Base-by-base conservation (phyloP, 2,888 invertebrate genomes). In the Metallyticus violacea region DNA sequence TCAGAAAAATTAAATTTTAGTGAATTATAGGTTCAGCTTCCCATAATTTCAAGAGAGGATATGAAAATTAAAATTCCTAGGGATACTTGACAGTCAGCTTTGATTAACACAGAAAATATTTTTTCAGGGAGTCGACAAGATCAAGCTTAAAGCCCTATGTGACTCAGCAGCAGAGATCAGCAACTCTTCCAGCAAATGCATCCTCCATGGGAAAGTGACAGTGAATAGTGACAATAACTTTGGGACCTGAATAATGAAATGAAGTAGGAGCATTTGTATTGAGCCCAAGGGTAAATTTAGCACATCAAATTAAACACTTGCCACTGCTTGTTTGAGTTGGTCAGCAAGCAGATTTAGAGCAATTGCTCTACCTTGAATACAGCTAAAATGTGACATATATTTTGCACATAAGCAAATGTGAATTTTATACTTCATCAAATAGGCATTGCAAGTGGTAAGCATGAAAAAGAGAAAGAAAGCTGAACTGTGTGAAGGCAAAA, bases 121-220 rank as follows among this genome's bases (percentile, higher is more conserved):
- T 88, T 92, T 93, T 78, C 93, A 96, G 96, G 92, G 96, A 96
- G 91, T 96, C 96, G 77, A 96, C 96, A 91, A 94, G 96, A 90
- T 96, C 96, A 89, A 95, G 95, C 91, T 92, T 96, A 91, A 96
- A 96, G 93, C 94, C 95, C 91, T 93, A 95, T 92, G 94, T 94
- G 91, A 94, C 94, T 89, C 92, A 93, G 88, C 94, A 95, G 92
- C 97, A 97, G 93, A 95, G 97, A 92, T 97, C 97, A 91, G 97
- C 97, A 89, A 97, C 97, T 90, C 94, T 97, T 92, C 97, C 97
- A 29, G 89, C 90, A n/a, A 90, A 90, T 77, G 83, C 88, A 25
- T 88, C 88, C 22, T 83, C 87, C 22, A 86, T 87, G 27, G 88
- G 88, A 15, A 88, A 88, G 82, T 88, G 88, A 88, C 77, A 40